A percentile compares a stretch with the other conserved stretches of the same genome.
Conservation (phyloP, 2,113 vertebrate genomes). For the Petrocephalus zakoni region DNA sequence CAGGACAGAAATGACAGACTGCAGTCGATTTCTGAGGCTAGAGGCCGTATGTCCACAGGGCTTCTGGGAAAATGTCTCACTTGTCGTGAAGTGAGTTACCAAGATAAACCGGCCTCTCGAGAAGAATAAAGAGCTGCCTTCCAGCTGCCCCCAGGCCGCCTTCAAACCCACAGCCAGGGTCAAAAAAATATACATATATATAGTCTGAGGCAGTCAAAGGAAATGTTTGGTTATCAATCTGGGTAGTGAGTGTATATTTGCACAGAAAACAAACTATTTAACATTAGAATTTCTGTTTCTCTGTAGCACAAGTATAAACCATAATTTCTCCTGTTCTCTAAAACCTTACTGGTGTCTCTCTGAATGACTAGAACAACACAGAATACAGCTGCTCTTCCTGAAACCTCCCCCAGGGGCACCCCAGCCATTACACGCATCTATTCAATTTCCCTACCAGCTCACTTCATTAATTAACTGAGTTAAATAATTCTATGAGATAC, state of each 20-base stretch:
- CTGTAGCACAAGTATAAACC: not conserved
- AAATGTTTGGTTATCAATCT: not conserved
- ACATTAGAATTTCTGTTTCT: not conserved
- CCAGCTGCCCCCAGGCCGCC: not conserved
- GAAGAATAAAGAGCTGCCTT: not conserved
- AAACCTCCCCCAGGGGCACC: not conserved
- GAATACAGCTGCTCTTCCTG: not conserved
- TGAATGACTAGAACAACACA: not conserved
- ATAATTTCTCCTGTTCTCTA: not conserved
- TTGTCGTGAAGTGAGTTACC: not conserved
- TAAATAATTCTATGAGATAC: not conserved
- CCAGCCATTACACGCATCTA: not conserved
- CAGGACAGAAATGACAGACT: not conserved
- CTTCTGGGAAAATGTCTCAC: not conserved
- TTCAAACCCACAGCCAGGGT: not conserved
- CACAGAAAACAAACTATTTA: not conserved
- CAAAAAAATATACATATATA: not conserved
- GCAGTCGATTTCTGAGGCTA: not conserved
- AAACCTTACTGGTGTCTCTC: not conserved
- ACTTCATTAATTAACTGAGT: not conserved
- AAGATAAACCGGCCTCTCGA: not conserved
- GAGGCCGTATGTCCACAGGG: not conserved
- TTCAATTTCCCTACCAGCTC: not conserved
- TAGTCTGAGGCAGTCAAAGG: too few species aligned
- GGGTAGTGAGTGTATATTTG: not conserved